Conservation (phyloP, 2,113 vertebrate species). For the Indri indri region DNA sequence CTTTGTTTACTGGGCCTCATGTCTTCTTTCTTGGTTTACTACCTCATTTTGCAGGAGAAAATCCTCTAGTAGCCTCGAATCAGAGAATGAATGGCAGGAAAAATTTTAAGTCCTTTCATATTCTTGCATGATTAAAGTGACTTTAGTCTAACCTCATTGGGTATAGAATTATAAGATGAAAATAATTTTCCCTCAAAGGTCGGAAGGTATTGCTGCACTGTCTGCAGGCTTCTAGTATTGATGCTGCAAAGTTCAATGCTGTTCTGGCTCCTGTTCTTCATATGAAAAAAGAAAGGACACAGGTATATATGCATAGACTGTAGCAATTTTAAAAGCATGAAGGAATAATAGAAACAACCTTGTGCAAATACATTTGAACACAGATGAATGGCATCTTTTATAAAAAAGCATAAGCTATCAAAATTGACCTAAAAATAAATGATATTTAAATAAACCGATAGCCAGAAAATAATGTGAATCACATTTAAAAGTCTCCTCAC, state of each 20-base stretch:
- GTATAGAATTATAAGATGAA: neutral
- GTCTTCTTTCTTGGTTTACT: neutral
- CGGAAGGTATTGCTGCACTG: neutral
- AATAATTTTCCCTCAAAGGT: neutral
- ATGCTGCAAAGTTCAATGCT: neutral
- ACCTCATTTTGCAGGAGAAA: neutral
- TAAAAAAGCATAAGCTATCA: neutral
- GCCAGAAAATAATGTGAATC: neutral
- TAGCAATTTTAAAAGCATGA: neutral
- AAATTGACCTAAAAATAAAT: neutral
- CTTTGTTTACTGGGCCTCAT: neutral
- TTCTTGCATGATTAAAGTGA: neutral
- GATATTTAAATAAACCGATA: neutral
- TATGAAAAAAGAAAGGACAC: neutral
- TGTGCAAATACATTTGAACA: neutral
- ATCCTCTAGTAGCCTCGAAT: neutral
- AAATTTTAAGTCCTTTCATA: neutral
- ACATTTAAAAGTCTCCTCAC: neutral
- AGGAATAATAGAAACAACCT: neutral
- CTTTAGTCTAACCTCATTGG: neutral
- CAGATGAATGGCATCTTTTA: neutral
- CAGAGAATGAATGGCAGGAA: neutral
- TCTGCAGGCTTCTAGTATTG: neutral
- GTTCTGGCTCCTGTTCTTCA: neutral
- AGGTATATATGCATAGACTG: neutral